phyloP scores from a whole-genome alignment of 2,797 vertebrate genomes.

The Phrynocephalus guinanensis region DNA sequence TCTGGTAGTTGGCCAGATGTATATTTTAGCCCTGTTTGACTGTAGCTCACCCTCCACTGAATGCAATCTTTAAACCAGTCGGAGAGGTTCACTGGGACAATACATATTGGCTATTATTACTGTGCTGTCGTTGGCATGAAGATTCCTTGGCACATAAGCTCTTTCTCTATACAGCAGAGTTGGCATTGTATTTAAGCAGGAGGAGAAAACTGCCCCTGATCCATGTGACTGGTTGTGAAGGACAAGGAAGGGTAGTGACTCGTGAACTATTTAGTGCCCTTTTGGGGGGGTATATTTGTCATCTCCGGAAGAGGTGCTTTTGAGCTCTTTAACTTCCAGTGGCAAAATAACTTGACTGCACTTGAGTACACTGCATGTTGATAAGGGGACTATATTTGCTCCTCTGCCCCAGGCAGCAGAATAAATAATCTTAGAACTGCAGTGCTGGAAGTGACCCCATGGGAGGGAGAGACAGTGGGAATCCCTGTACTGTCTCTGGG shows the following conservation, averaged over 20 bases:
- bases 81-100: background rate
- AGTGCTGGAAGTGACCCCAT: no score
- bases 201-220: background rate
- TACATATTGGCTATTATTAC: background rate
- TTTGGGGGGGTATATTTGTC: background rate
- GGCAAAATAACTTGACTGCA: background rate
- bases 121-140: background rate
- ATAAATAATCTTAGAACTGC: no score
- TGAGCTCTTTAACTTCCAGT: background rate
- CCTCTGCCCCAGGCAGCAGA: background rate
- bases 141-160: background rate
- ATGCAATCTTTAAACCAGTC: background rate
- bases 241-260: background rate
- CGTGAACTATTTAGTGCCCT: background rate
- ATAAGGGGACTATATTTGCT: no score
- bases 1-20: background rate
- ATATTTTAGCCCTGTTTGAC: background rate
- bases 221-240: background rate
- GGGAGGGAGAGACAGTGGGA: no score
- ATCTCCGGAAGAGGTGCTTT: background rate
- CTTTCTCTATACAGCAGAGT: background rate
- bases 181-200: background rate
- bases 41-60: background rate
- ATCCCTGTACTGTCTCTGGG: no score
- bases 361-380: background rate